phyloP scores from a whole-genome alignment of 2,797 vertebrate genomes.

The Echeneis naucrates region DNA sequence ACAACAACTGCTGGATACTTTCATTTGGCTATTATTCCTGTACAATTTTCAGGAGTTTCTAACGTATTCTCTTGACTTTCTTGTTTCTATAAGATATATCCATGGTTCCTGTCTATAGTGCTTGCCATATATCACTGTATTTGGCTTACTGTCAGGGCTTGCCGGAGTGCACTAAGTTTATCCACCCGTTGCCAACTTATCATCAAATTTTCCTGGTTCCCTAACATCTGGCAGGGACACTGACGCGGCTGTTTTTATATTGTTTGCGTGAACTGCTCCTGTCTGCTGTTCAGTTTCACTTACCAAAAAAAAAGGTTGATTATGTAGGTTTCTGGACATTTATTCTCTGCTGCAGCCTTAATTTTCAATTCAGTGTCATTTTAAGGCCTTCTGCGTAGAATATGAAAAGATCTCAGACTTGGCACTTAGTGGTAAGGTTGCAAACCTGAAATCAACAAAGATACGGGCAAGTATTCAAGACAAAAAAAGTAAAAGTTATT shows the following conservation, averaged over 20 bases:
- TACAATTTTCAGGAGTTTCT: neutral
- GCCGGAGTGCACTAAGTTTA: conserved; percentile 10
- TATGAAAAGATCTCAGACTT: neutral
- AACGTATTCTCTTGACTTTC: neutral
- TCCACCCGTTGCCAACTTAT: neutral
- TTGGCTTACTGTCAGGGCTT: conserved; percentile 15
- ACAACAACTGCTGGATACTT: neutral
- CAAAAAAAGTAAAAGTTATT: neutral
- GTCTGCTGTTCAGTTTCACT: neutral
- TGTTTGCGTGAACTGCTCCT: neutral
- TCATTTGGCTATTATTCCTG: no score
- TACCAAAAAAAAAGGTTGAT: neutral
- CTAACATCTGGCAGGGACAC: neutral
- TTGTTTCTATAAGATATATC: conserved; percentile 5
- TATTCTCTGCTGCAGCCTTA: neutral
- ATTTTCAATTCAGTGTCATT: neutral
- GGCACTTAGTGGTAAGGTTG: neutral
- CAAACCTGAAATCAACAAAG: neutral
- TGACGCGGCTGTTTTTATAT: neutral
- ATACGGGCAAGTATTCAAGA: neutral
- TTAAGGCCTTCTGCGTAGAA: neutral
- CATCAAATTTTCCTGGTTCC: neutral
- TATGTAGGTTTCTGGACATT: neutral
- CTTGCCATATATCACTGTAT: neutral
- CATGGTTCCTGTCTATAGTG: neutral